A percentile compares a stretch with the other conserved stretches of the same genome.
Conservation (phyloP, 2,797 vertebrate genomes). For the Monodelphis domestica region DNA sequence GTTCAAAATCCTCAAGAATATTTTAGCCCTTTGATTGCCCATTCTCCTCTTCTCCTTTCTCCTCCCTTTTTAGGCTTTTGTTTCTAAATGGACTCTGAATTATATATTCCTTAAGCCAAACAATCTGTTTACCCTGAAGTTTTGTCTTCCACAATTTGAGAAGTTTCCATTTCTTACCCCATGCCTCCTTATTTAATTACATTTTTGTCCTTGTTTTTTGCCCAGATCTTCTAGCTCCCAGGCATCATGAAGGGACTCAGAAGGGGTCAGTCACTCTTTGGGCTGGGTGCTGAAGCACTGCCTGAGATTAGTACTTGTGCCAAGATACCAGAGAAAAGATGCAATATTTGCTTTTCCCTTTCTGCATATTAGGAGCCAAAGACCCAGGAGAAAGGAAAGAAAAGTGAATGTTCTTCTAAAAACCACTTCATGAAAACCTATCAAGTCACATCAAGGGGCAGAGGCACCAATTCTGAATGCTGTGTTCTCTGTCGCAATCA, state of each 20-base stretch:
- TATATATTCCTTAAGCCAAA: constrained; percentile 15
- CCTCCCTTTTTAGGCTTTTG: neutral
- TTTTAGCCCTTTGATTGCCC: constrained; percentile 43
- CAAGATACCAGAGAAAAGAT: neutral
- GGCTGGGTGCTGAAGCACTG: neutral
- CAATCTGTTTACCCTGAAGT: constrained; percentile 28
- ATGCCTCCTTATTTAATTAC: constrained; percentile 9
- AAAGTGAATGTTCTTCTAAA: neutral
- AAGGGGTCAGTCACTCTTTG: constrained; percentile 6
- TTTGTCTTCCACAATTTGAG: constrained; percentile 25
- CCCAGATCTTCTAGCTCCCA: neutral
- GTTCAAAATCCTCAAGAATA: neutral
- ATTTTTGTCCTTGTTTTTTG: constrained; percentile 16
- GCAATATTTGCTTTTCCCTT: constrained; percentile 3
- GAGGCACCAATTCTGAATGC: neutral
- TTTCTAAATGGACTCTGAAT: constrained; percentile 49
- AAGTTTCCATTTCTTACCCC: constrained; percentile 20
- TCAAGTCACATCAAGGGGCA: fast-evolving
- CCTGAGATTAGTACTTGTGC: neutral
- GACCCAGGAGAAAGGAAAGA: constrained; percentile 10
- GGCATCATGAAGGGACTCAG: constrained; percentile 12
- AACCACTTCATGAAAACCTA: neutral
- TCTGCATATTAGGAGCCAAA: neutral
- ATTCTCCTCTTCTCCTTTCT: neutral
- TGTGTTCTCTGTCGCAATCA: constrained; percentile 12